Base-by-base conservation (phyloP, 2,888 invertebrate genomes). In the Tortrix viridana region DNA sequence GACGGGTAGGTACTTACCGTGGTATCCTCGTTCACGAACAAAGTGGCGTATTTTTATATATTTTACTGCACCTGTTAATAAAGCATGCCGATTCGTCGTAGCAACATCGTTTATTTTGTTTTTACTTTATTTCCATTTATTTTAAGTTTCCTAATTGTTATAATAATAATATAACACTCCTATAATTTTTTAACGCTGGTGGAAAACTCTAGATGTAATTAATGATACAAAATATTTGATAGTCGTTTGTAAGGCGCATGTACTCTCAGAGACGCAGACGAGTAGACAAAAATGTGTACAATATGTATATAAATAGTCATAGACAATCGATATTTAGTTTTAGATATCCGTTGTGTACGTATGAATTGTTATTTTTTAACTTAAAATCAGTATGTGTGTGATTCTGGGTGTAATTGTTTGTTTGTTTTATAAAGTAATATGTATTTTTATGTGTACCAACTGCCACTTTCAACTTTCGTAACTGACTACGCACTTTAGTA, bases 241-340 rank as follows among this genome's bases (percentile, higher is more conserved):
- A 47, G 32, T 43, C 22, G 32, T 58, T 48, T 53, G 47, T 53
- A 53, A 53, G 50, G 54, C 53, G 48, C 48, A 43, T 49, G 54
- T 65, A 50, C 60, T 65, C 50, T 32, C 60, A 50, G 50, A 76
- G 73, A 75, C 65, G n/a, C n/a, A 61, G 69, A 69, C 70, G 75
- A 73, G 74, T 79, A 77, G 75, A 63, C 69, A 73, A 79, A 77
- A 77, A 79, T 79, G 69, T 89, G 89, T 89, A 89, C 80, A 89
- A 86, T 88, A 76, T 89, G 89, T 89, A 89, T 84, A 89, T 88
- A 87, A 32, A 79, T 88, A 88, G 85, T 77, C 69, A 78, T 89
- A 90, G 83, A 77, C 58, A 59, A 67, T 76, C 79, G 76, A 79
- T 77, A 78, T 75, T 76, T 80, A 88, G 84, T 66, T 74, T 69